These are phyloP conservation scores for Schizaphis graminum DNA, from an alignment of 2,888 invertebrate genomes.

Conservation along the genomic window DNA sequence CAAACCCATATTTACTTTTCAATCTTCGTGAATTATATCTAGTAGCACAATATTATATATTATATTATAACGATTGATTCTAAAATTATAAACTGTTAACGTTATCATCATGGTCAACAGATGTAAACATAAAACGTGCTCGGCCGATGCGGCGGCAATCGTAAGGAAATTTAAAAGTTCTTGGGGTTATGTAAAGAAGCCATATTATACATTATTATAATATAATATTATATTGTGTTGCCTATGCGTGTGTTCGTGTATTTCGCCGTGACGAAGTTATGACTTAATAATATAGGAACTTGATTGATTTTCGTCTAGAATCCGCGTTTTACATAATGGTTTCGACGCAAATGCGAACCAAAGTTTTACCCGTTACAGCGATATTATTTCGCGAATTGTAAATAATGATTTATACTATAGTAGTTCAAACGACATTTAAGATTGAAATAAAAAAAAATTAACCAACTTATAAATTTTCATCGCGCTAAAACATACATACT, in stretches of 20 bases:
- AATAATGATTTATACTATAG: background rate
- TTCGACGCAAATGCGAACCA: background rate
- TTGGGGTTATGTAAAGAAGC: constrained; percentile 46
- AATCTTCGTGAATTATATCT: background rate
- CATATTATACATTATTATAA: background rate
- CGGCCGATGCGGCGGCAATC: background rate
- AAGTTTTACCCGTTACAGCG: background rate
- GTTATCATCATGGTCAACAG: constrained; percentile 51
- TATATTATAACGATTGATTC: constrained; percentile 1
- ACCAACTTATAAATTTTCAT: background rate
- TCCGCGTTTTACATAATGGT: background rate
- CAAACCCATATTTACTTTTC: background rate
- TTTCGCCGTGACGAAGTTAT: background rate
- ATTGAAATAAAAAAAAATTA: background rate
- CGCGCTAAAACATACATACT: background rate
- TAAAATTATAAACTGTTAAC: background rate
- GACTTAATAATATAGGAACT: background rate
- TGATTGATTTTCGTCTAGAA: background rate
- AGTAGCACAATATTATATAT: background rate
- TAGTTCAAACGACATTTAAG: background rate
- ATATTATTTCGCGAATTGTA: background rate
- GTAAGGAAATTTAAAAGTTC: background rate
- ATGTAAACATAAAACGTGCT: background rate
- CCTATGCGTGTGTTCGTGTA: background rate
- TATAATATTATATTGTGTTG: background rate